These are phyloP conservation scores for Adoxophyes honmai DNA, from an alignment of 1,140 invertebrate species.

Conservation along the genomic window DNA sequence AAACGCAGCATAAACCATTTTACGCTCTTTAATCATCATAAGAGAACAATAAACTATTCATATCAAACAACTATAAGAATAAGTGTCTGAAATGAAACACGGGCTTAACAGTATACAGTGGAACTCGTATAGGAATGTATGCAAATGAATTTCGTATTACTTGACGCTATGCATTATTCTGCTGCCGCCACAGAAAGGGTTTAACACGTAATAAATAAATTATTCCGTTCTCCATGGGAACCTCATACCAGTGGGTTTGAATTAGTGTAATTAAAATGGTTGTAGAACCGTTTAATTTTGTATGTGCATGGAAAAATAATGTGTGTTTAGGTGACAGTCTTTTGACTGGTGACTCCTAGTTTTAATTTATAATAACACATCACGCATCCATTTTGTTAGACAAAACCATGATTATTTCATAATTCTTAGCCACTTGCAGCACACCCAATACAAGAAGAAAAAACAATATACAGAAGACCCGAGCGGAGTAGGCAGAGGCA, in stretches of 20 bases:
- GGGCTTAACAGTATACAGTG: constrained; percentile 17
- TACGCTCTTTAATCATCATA: background rate
- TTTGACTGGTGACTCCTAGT: background rate
- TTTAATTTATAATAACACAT: too few species aligned
- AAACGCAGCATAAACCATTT: background rate
- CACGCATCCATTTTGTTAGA: too few species aligned
- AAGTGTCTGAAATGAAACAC: constrained; percentile 6
- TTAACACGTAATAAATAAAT: constrained; percentile 39
- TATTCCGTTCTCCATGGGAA: constrained; percentile 32
- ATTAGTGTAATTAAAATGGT: constrained; percentile 20
- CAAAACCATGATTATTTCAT: too few species aligned
- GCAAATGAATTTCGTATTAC: constrained; percentile 46
- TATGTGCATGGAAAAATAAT: too few species aligned
- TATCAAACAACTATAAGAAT: background rate
- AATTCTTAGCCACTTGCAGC: too few species aligned
- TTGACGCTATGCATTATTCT: constrained; percentile 49
- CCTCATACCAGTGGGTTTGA: constrained; percentile 25
- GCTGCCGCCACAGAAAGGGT: constrained; percentile 26
- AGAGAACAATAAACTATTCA: background rate
- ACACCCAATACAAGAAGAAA: too few species aligned
- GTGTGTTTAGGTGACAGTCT: background rate
- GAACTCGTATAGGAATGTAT: constrained; percentile 44
- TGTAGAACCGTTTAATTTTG: background rate
- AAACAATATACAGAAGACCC: too few species aligned
- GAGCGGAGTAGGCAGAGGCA: too few species aligned